Evolutionary conservation across 1,140 invertebrate species (phyloP).

Genomic region (Papilio glaucus): DNA sequence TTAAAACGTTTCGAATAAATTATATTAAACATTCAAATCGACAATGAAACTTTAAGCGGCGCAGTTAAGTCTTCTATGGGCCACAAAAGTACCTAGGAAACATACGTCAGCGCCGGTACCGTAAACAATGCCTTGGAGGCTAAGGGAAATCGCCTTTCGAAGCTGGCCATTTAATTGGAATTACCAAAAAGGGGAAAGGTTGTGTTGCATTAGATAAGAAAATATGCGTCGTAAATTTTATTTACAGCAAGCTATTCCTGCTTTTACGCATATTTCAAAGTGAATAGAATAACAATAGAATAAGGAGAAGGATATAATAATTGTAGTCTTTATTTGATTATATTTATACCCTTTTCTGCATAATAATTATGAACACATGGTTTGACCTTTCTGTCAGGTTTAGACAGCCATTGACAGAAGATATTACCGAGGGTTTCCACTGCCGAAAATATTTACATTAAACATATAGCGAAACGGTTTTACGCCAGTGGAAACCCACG

Average conservation of each 20-base stretch:
- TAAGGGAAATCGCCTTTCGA: constrained; percentile 55
- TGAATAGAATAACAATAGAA: not conserved
- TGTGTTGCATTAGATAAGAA: constrained; percentile 18
- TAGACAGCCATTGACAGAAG: too few relatives aligned
- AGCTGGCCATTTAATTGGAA: constrained; percentile 55
- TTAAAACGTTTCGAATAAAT: constrained; percentile 51
- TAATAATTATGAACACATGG: too few relatives aligned
- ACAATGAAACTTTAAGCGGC: constrained; percentile 50
- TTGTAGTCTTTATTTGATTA: too few relatives aligned
- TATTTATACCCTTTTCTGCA: too few relatives aligned
- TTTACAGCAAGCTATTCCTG: not conserved
- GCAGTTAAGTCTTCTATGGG: constrained; percentile 44
- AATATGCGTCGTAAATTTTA: constrained; percentile 13
- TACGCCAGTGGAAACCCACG: too few relatives aligned
- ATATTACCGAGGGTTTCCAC: too few relatives aligned
- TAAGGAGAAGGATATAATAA: too few relatives aligned
- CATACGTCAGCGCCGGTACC: constrained; percentile 50
- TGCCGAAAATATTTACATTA: too few relatives aligned
- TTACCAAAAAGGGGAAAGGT: constrained; percentile 54
- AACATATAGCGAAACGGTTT: too few relatives aligned
- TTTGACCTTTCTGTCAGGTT: too few relatives aligned
- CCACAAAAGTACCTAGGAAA: constrained; percentile 56
- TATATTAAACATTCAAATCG: constrained; percentile 59
- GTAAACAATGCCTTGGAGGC: constrained; percentile 51
- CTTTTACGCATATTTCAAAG: constrained; percentile 3